Percentiles rank a stretch among this genome's conserved stretches.
Evolutionary conservation across 2,888 invertebrate genomes (phyloP).

Genomic region (Plagodis pulveraria): DNA sequence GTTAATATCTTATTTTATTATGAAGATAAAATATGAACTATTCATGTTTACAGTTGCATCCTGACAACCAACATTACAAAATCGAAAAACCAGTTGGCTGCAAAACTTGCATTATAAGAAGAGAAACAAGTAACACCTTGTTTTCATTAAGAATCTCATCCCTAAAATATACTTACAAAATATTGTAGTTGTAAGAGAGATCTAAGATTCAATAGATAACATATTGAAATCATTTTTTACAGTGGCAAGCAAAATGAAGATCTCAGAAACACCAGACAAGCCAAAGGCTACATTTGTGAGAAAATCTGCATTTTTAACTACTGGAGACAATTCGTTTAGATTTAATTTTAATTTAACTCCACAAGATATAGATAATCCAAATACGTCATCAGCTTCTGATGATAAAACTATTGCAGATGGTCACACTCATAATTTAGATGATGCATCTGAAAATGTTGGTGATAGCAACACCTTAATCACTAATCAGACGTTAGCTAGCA

Average conservation of each 20-base stretch:
- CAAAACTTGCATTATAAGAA: background rate
- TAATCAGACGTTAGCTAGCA: constrained; percentile 20
- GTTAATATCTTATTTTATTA: no score
- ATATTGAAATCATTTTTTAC: constrained; percentile 52
- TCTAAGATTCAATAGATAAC: constrained; percentile 2
- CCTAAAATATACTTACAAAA: constrained; percentile 1
- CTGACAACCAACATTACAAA: constrained; percentile 1
- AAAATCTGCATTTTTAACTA: constrained; percentile 85
- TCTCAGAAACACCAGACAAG: constrained; percentile 75
- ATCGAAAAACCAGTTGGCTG: background rate
- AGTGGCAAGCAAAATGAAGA: constrained; percentile 86
- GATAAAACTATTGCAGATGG: constrained; percentile 23
- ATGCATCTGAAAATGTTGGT: constrained; percentile 36
- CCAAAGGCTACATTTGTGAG: constrained; percentile 88
- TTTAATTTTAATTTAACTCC: constrained; percentile 74
- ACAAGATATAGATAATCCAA: constrained; percentile 52
- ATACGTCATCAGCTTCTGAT: constrained; percentile 29
- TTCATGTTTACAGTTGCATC: background rate
- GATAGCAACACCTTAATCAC: constrained; percentile 32
- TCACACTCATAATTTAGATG: constrained; percentile 27
- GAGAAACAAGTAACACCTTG: background rate
- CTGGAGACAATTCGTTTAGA: constrained; percentile 82
- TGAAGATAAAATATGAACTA: background rate
- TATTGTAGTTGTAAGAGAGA: background rate
- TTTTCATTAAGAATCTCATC: constrained; percentile 1